These are phyloP conservation scores for Amphiprion clarkii DNA, from an alignment of 2,797 vertebrate genomes.

Conservation along the genomic window DNA sequence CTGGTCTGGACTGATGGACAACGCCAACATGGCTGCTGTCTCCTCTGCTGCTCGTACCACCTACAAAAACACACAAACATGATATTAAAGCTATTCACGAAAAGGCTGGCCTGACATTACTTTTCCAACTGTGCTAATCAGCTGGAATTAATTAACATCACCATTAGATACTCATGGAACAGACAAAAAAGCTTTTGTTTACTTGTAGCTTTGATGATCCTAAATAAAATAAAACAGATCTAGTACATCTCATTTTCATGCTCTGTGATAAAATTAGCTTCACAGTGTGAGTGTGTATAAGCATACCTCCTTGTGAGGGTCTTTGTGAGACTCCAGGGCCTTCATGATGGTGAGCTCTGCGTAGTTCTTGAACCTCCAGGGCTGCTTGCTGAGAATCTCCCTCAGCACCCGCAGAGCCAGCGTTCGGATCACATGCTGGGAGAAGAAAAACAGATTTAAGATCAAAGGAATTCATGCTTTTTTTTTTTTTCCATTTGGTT, in stretches of 20 bases:
- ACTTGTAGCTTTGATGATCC: not conserved
- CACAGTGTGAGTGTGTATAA: not conserved
- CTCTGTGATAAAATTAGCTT: not conserved
- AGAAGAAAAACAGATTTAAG: slow-evolving; percentile 20
- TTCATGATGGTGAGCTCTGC: slow-evolving; percentile 99
- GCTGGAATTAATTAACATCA: not conserved
- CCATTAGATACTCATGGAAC: not conserved
- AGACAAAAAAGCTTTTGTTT: not conserved
- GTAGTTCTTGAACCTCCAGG: slow-evolving; percentile 98
- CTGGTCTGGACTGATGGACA: slow-evolving; percentile 96
- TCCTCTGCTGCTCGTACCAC: slow-evolving; percentile 96
- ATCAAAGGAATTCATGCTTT: not conserved
- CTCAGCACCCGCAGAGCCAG: slow-evolving; percentile 94
- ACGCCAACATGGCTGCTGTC: slow-evolving; percentile 93
- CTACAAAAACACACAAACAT: slow-evolving; percentile 73
- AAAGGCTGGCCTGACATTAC: not conserved
- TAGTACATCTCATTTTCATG: not conserved
- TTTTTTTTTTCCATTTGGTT: not conserved
- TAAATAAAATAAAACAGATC: not conserved
- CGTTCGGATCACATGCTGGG: slow-evolving; percentile 94
- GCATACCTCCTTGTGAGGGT: slow-evolving; percentile 95
- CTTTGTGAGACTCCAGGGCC: slow-evolving; percentile 96
- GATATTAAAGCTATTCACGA: too few species aligned
- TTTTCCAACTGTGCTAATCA: not conserved
- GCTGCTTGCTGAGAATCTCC: slow-evolving; percentile 95